Percentiles rank a stretch among this genome's conserved stretches.
Conservation (phyloP, 2,797 vertebrate species). For the Argya squamiceps region DNA sequence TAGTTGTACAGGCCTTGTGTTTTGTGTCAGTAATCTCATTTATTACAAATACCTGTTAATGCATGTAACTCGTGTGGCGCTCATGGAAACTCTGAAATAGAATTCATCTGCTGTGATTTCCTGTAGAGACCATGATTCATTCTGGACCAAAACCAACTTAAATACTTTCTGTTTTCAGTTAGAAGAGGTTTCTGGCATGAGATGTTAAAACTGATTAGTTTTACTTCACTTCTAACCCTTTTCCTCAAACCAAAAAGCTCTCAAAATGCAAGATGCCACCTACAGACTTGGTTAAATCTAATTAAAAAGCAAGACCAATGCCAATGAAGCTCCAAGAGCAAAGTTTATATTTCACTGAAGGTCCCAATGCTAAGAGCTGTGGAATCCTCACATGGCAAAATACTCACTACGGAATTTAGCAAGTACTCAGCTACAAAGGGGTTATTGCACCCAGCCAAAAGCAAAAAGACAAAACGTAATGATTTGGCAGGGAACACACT, state of each 20-base stretch:
- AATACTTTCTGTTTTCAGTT: conserved; percentile 67
- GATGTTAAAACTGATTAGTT: conserved; percentile 57
- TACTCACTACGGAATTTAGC: neutral
- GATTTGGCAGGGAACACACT: neutral
- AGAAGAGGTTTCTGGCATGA: conserved; percentile 15
- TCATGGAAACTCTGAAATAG: conserved; percentile 53
- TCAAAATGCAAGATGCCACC: conserved; percentile 1
- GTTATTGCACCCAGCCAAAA: neutral
- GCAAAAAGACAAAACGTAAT: neutral
- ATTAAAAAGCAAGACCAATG: neutral
- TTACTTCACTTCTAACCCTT: conserved; percentile 66
- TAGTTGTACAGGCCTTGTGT: neutral
- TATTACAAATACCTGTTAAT: conserved; percentile 55
- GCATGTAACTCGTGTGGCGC: conserved; percentile 26
- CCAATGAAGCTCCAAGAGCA: neutral
- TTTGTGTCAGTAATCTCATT: neutral
- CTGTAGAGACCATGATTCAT: conserved; percentile 62
- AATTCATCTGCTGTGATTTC: conserved; percentile 73
- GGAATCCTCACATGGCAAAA: neutral
- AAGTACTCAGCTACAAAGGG: neutral
- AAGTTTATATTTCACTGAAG: neutral
- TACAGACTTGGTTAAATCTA: neutral
- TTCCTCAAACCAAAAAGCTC: conserved; percentile 34
- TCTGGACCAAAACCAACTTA: conserved; percentile 67
- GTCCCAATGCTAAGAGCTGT: neutral